Evolutionary conservation across 2,113 vertebrate species (phyloP).

Genomic region (Ptyas mucosa): DNA sequence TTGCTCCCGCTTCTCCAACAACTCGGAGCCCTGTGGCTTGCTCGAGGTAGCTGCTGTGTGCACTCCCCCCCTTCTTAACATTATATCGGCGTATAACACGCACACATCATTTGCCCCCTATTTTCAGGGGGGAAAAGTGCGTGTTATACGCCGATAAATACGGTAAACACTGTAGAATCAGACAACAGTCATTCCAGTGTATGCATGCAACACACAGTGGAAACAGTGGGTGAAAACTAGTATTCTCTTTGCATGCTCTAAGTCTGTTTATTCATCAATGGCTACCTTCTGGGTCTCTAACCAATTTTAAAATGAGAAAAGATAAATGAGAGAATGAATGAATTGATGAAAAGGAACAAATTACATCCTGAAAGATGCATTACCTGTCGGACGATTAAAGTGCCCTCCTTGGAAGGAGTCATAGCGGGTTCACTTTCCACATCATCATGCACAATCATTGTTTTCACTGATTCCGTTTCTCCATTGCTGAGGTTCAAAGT

Average conservation of each 20-base stretch:
- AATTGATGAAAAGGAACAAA: conserved; percentile 68
- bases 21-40: too few relatives aligned
- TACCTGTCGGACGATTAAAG: conserved; percentile 97
- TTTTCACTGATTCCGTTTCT: conserved; percentile 92
- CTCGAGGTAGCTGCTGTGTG: too few relatives aligned
- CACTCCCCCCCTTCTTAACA: too few relatives aligned
- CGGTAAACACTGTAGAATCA: conserved; percentile 36
- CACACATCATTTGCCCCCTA: too few relatives aligned
- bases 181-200: conserved; percentile 57
- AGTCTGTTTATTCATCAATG: conserved; percentile 56
- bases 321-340: conserved; percentile 74
- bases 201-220: conserved; percentile 67
- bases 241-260: conserved; percentile 60
- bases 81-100: too few relatives aligned
- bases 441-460: conserved; percentile 94
- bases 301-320: conserved; percentile 71
- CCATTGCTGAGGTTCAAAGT: conserved; percentile 93
- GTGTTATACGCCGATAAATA: too few relatives aligned
- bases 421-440: conserved; percentile 87
- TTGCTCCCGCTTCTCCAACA: too few relatives aligned
- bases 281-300: conserved; percentile 54
- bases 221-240: conserved; percentile 57
- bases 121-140: too few relatives aligned
- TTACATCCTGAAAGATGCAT: conserved; percentile 35
- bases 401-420: conserved; percentile 96